These are phyloP conservation scores for Todiramphus saurophagus DNA, from an alignment of 2,113 vertebrate species.

Conservation along the genomic window DNA sequence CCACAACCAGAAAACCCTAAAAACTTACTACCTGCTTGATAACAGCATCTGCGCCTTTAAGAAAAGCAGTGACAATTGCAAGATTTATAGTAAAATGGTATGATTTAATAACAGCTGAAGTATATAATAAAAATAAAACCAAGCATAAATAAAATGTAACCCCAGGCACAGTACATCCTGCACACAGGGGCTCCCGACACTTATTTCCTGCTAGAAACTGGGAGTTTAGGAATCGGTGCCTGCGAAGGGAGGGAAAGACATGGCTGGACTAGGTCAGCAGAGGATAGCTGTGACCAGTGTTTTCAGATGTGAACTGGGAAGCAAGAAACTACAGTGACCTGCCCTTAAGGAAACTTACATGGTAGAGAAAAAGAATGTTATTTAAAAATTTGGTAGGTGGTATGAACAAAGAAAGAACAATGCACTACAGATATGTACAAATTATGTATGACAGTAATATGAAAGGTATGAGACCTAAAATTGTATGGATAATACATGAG, in stretches of 20 bases:
- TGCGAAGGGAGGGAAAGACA: background rate
- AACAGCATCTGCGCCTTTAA: background rate
- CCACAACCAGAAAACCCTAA: background rate
- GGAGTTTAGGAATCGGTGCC: background rate
- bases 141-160: background rate
- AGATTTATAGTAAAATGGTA: background rate
- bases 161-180: background rate
- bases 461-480: background rate
- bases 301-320: background rate
- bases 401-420: background rate
- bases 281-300: background rate
- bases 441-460: background rate
- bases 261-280: rapidly evolving
- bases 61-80: background rate
- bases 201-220: background rate
- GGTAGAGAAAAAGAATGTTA: background rate
- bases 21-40: background rate
- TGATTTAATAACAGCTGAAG: background rate
- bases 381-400: background rate
- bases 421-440: background rate
- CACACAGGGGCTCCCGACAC: background rate
- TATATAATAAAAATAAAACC: background rate
- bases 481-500: background rate
- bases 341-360: background rate
- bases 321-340: background rate